Conservation (phyloP, 2,797 vertebrate genomes). For the Enteromius treurensis region DNA sequence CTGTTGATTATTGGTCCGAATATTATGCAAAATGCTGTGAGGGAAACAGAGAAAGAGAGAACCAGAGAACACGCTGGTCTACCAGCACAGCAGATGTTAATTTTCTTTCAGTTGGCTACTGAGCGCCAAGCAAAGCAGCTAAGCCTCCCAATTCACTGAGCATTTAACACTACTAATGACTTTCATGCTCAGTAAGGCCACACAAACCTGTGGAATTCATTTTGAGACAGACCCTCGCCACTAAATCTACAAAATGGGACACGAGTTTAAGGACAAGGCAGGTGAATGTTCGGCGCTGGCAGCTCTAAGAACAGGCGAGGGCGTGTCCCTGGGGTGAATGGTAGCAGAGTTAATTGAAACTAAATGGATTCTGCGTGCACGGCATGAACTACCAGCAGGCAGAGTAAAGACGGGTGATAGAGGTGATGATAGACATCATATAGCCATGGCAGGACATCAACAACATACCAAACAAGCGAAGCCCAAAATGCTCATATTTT, state of each 20-base stretch:
- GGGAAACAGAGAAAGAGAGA: background rate
- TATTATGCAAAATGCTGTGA: background rate
- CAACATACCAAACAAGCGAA: constrained; percentile 18
- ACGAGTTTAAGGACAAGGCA: constrained; percentile 27
- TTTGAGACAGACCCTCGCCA: background rate
- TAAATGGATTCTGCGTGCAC: constrained; percentile 33
- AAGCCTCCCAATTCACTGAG: constrained; percentile 39
- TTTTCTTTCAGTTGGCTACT: constrained; percentile 39
- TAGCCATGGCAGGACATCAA: constrained; percentile 30
- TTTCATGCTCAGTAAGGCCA: constrained; percentile 39
- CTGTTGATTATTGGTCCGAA: background rate
- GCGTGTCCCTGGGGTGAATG: constrained; percentile 9
- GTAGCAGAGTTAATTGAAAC: constrained; percentile 40
- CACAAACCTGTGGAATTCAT: constrained; percentile 33
- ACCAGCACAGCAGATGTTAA: constrained; percentile 34
- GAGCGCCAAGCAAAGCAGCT: constrained; percentile 26
- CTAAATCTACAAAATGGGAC: constrained; percentile 43
- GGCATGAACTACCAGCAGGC: constrained; percentile 6
- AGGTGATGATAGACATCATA: constrained; percentile 38
- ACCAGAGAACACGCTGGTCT: constrained; percentile 10
- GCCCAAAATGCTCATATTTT: constrained; percentile 25
- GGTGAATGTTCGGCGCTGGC: background rate
- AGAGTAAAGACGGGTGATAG: background rate
- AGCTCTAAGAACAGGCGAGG: background rate
- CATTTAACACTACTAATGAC: constrained; percentile 45